phyloP scores from a whole-genome alignment of 2,888 invertebrate genomes.

The Brachyptera putata region DNA sequence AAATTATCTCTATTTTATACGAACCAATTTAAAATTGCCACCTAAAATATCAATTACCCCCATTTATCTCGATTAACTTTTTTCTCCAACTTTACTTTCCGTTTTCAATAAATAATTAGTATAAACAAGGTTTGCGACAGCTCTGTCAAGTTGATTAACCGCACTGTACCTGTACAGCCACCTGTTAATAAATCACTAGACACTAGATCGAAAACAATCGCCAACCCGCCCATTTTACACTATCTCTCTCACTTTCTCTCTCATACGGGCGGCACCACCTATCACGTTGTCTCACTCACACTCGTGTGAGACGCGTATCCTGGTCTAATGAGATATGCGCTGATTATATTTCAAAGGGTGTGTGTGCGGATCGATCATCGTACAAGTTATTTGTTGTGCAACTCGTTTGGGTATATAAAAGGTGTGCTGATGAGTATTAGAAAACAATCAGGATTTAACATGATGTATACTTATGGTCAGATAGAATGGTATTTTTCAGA shows the following conservation, averaged over 20 bases:
- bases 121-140: not conserved
- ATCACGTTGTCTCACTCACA: not conserved
- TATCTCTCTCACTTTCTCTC: not conserved
- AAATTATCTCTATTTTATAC: too few species aligned
- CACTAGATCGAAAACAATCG: constrained; percentile 5
- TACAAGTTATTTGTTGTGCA: not conserved
- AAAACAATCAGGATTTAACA: constrained; percentile 8
- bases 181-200: constrained; percentile 10
- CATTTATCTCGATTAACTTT: too few species aligned
- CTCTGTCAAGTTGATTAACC: not conserved
- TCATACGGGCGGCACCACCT: not conserved
- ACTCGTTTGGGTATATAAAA: not conserved
- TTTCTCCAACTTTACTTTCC: too few species aligned
- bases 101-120: constrained; percentile 4
- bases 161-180: constrained; percentile 11
- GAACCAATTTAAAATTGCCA: too few species aligned
- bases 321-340: constrained; percentile 1
- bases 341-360: not conserved
- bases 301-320: not conserved
- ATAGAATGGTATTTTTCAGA: too few species aligned
- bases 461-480: too few species aligned
- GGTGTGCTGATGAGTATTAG: not conserved
- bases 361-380: not conserved
- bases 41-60: too few species aligned
- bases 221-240: not conserved